Conservation (phyloP, 2,888 invertebrate genomes). For the Corythucha ciliata region DNA sequence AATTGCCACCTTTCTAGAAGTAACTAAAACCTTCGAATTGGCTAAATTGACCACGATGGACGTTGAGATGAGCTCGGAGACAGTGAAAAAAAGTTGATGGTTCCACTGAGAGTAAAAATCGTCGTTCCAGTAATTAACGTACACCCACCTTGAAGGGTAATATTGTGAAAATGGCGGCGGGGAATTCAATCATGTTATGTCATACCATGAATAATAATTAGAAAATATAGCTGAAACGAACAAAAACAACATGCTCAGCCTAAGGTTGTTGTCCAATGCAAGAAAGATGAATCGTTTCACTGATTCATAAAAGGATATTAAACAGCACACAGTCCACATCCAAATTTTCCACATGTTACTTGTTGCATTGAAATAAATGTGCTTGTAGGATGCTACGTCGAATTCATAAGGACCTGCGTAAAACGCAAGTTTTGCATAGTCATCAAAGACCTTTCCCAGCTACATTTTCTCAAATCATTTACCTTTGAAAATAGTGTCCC, state of each 20-base stretch:
- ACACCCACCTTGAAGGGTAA: slow-evolving; percentile 53
- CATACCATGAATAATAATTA: slow-evolving; percentile 54
- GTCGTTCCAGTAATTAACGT: slow-evolving; percentile 61
- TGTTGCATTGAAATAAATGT: slow-evolving; percentile 61
- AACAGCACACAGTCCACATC: slow-evolving; percentile 50
- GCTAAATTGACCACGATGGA: slow-evolving; percentile 50
- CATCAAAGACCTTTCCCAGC: slow-evolving; percentile 6
- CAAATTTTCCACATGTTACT: slow-evolving; percentile 57
- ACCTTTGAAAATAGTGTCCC: slow-evolving; percentile 70
- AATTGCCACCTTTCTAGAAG: slow-evolving; percentile 48
- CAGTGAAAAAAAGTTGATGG: slow-evolving; percentile 55
- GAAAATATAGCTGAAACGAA: slow-evolving; percentile 54
- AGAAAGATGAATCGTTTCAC: slow-evolving; percentile 49
- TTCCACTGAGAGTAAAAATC: slow-evolving; percentile 61
- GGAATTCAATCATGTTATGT: not conserved
- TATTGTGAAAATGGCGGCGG: not conserved
- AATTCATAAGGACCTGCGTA: slow-evolving; percentile 54
- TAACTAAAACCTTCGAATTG: slow-evolving; percentile 46
- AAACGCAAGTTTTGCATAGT: not conserved
- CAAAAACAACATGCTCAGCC: slow-evolving; percentile 54
- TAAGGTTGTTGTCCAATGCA: slow-evolving; percentile 46
- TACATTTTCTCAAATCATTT: slow-evolving; percentile 25
- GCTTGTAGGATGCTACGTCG: slow-evolving; percentile 59
- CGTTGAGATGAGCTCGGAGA: slow-evolving; percentile 55
- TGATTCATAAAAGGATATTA: slow-evolving; percentile 53